Evolutionary conservation across 2,113 vertebrate species (phyloP).

Genomic region (Hucho hucho): DNA sequence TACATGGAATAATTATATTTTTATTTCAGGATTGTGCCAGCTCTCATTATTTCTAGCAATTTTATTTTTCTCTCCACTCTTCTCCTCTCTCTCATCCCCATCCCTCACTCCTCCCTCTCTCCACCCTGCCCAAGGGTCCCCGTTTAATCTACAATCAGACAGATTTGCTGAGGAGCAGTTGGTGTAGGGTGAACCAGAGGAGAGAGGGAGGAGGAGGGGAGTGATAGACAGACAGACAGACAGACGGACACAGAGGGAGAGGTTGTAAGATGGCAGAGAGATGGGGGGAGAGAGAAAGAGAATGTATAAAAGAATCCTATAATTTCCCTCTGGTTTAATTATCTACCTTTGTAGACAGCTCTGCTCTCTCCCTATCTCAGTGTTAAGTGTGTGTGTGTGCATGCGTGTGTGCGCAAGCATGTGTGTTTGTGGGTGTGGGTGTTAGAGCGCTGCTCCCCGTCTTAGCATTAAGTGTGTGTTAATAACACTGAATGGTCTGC

Average conservation of each 20-base stretch:
- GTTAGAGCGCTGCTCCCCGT: constrained; percentile 2
- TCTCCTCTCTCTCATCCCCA: constrained; percentile 17
- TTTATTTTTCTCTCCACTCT: constrained; percentile 2
- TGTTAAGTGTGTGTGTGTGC: constrained; percentile 3
- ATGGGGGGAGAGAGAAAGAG: constrained; percentile 8
- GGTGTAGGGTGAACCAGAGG: background rate
- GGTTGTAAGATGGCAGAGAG: background rate
- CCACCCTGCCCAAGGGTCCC: constrained; percentile 24
- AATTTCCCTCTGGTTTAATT: constrained; percentile 73
- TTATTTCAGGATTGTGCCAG: constrained; percentile 10
- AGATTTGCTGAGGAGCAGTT: constrained; percentile 46
- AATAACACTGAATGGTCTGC: background rate
- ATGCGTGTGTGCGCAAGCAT: background rate
- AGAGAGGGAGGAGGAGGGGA: background rate
- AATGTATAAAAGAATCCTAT: constrained; percentile 25
- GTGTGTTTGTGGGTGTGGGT: constrained; percentile 5
- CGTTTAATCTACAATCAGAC: constrained; percentile 41
- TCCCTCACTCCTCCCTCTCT: background rate
- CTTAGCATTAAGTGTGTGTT: background rate
- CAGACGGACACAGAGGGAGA: background rate
- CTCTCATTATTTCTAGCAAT: background rate
- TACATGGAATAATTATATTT: constrained; percentile 33
- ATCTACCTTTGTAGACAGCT: constrained; percentile 46
- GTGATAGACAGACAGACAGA: background rate
- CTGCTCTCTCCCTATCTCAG: constrained; percentile 22